These are phyloP conservation scores for Pelecanus crispus DNA, from an alignment of 2,113 vertebrate species.

Conservation along the genomic window DNA sequence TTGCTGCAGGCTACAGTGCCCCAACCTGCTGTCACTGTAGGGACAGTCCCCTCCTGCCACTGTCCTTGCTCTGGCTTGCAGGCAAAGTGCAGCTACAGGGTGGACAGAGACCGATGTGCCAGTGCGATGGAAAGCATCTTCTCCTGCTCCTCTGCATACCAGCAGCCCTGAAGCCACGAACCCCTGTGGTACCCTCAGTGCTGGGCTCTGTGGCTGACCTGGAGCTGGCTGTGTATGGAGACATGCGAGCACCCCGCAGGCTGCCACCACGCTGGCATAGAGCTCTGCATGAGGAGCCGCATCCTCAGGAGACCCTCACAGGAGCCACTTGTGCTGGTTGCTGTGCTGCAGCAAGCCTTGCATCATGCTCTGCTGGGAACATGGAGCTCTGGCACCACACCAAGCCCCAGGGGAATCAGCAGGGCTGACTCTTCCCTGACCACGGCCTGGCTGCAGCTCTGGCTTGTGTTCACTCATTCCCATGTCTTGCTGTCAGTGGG, in stretches of 20 bases:
- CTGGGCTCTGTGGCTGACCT: background rate
- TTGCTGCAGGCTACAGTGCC: background rate
- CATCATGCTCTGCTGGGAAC: background rate
- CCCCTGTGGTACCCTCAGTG: background rate
- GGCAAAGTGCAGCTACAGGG: background rate
- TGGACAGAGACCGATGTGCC: background rate
- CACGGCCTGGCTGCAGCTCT: background rate
- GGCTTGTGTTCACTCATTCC: background rate
- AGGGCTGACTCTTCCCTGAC: background rate
- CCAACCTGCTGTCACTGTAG: background rate
- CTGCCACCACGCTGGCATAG: background rate
- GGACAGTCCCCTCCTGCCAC: background rate
- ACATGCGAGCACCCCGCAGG: accelerated
- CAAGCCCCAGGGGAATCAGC: background rate
- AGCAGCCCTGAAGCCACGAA: background rate
- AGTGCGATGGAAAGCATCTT: background rate
- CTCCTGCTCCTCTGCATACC: background rate
- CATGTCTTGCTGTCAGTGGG: background rate
- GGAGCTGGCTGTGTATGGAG: background rate
- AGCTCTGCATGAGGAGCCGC: background rate
- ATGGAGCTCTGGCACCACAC: background rate
- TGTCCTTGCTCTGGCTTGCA: background rate
- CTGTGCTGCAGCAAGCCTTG: background rate
- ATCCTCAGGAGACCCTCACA: background rate
- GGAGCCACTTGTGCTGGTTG: background rate